A percentile compares a stretch with the other conserved stretches of the same genome.
Evolutionary conservation across 2,797 vertebrate genomes (phyloP).

Genomic region (Pipistrellus pygmaeus): DNA sequence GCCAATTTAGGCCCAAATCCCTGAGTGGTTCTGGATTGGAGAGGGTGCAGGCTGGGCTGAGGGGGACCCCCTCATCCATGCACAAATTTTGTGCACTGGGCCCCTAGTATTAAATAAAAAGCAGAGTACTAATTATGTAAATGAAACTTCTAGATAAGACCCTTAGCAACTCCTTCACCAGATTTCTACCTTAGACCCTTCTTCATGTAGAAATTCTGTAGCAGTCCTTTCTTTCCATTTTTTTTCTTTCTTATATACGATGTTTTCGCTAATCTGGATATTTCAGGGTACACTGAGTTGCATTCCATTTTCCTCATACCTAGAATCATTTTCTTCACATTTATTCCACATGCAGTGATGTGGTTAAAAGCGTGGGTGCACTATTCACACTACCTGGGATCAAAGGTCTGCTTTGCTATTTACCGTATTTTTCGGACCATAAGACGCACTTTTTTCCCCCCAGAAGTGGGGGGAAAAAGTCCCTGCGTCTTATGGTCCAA

Average conservation of each 20-base stretch:
- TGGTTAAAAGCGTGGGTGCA: not conserved
- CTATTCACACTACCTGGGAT: not conserved
- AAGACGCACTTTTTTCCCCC: too few relatives aligned
- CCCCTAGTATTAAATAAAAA: not conserved
- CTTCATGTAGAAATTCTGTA: slow-evolving; percentile 20
- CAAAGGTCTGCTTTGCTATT: slow-evolving; percentile 32
- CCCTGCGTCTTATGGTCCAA: too few relatives aligned
- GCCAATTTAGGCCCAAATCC: too few relatives aligned
- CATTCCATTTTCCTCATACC: not conserved
- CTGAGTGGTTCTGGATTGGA: too few relatives aligned
- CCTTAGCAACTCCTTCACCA: not conserved
- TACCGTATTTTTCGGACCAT: too few relatives aligned
- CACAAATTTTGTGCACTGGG: too few relatives aligned
- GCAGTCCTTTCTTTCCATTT: not conserved
- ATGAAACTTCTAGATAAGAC: not conserved
- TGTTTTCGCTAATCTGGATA: not conserved
- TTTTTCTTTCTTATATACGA: not conserved
- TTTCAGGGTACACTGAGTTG: not conserved
- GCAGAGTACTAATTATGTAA: not conserved
- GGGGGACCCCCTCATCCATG: too few relatives aligned
- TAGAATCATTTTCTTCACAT: not conserved
- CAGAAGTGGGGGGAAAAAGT: too few relatives aligned
- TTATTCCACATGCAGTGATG: not conserved
- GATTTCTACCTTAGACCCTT: not conserved
- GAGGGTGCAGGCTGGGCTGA: too few relatives aligned